Percentiles rank a stretch among this genome's conserved stretches.
Evolutionary conservation across 1,140 invertebrate species (phyloP).

Genomic region (Holotrichia oblita): DNA sequence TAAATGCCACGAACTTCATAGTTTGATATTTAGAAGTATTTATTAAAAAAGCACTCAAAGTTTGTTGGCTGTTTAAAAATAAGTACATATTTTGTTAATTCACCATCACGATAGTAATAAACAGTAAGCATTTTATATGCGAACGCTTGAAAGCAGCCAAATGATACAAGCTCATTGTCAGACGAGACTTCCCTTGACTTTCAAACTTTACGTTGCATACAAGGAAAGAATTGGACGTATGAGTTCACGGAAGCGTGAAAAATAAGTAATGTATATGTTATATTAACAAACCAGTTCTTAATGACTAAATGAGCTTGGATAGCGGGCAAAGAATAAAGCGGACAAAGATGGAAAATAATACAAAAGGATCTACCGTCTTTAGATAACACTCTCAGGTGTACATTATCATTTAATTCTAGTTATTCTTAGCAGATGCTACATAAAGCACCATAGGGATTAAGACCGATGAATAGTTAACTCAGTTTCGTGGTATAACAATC

Average conservation of each 20-base stretch:
- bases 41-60: too few relatives aligned
- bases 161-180: background rate
- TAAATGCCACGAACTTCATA: too few relatives aligned
- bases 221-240: background rate
- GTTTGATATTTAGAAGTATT: too few relatives aligned
- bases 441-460: too few relatives aligned
- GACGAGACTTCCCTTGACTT: background rate
- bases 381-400: background rate
- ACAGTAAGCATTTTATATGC: background rate
- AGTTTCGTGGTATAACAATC: too few relatives aligned
- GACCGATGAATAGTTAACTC: too few relatives aligned
- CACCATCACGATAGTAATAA: too few relatives aligned
- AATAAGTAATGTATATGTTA: conserved; percentile 21
- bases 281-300: conserved; percentile 17
- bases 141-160: background rate
- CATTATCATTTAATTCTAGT: background rate
- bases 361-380: background rate
- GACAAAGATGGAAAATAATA: background rate
- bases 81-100: too few relatives aligned
- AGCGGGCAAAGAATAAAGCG: background rate
- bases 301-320: conserved; percentile 1
- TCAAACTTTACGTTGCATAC: background rate
- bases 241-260: background rate
- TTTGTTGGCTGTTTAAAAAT: too few relatives aligned
- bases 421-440: too few relatives aligned